These are phyloP conservation scores for Macrophya annulata DNA, from an alignment of 2,888 invertebrate species.

Conservation along the genomic window DNA sequence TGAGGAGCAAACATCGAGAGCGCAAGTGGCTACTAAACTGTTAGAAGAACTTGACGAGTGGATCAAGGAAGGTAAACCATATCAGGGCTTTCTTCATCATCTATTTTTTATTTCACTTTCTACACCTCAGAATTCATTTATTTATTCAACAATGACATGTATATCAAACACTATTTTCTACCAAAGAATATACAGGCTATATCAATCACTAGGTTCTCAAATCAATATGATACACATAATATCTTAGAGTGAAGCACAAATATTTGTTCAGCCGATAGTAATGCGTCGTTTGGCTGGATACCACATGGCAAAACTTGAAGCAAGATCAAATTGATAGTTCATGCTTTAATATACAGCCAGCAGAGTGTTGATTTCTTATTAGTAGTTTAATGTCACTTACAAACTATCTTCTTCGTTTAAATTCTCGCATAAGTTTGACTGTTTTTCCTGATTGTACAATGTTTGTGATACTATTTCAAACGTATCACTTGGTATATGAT, in stretches of 20 bases:
- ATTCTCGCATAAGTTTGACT: neutral
- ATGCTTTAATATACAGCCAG: neutral
- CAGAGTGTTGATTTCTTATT: neutral
- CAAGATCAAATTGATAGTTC: neutral
- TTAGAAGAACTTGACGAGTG: slow-evolving; percentile 86
- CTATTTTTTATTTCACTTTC: no score
- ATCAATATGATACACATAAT: slow-evolving; percentile 50
- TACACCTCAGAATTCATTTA: neutral
- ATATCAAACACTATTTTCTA: neutral
- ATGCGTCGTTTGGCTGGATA: neutral
- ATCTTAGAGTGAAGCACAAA: slow-evolving; percentile 49
- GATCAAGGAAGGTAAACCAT: slow-evolving; percentile 84
- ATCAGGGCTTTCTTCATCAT: slow-evolving; percentile 58
- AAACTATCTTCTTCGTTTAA: neutral
- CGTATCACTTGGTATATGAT: slow-evolving; percentile 62
- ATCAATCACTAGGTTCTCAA: slow-evolving; percentile 33
- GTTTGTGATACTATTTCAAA: slow-evolving; percentile 54
- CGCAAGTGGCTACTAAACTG: slow-evolving; percentile 85
- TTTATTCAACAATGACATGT: neutral
- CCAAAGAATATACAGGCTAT: neutral
- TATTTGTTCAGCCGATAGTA: slow-evolving; percentile 43
- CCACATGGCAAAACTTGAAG: neutral
- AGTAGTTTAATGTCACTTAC: neutral
- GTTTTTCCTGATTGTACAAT: neutral
- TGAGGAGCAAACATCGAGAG: slow-evolving; percentile 78